phyloP scores from a whole-genome alignment of 2,797 vertebrate species.

The Gallinago nigripennis region DNA sequence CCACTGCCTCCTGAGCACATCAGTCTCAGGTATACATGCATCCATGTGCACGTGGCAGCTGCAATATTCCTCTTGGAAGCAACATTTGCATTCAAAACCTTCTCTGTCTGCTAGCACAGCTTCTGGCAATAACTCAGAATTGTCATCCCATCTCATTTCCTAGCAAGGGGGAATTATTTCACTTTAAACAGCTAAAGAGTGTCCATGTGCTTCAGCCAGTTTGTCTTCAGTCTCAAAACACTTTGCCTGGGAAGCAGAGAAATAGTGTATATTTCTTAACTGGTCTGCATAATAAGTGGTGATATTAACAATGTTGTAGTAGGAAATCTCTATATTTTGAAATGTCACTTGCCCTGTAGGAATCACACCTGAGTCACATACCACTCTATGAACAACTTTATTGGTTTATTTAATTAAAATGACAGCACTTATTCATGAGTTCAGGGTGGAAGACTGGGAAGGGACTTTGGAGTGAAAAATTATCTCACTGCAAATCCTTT shows the following conservation, averaged over 20 bases:
- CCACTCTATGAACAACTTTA: background rate
- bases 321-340: background rate
- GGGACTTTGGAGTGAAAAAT: slow-evolving; percentile 32
- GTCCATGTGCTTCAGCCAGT: background rate
- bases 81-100: background rate
- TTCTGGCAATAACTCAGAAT: background rate
- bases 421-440: slow-evolving; percentile 25
- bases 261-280: background rate
- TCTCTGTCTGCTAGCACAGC: background rate
- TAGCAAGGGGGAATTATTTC: background rate
- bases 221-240: background rate
- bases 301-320: background rate
- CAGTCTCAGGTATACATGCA: background rate
- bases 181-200: background rate
- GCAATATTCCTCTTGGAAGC: background rate
- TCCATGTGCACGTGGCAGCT: fast-evolving
- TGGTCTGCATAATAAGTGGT: background rate
- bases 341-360: background rate
- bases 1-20: background rate
- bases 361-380: slow-evolving; percentile 7
- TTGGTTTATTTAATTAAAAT: slow-evolving; percentile 51
- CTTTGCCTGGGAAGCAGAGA: background rate
- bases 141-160: background rate
- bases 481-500: slow-evolving; percentile 38
- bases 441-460: background rate